Conservation (phyloP, 2,113 vertebrate genomes). For the Nannobrachium achirus region DNA sequence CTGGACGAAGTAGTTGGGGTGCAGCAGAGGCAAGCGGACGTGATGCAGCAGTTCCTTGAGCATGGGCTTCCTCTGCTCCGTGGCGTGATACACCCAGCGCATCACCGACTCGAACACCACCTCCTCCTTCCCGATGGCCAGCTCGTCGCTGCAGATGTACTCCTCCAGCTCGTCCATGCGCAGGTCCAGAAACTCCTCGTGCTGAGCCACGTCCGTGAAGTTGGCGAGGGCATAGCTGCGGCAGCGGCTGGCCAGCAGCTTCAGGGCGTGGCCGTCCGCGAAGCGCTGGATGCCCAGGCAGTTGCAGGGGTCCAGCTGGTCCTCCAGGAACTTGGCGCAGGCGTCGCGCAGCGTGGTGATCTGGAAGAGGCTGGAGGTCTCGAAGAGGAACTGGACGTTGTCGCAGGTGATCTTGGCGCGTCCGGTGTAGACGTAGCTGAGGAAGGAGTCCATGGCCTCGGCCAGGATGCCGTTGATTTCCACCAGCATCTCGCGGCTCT, state of each 20-base stretch:
- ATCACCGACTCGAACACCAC: constrained; percentile 95
- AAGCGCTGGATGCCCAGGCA: constrained; percentile 97
- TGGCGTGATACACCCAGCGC: constrained; percentile 93
- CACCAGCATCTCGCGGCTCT: constrained; percentile 93
- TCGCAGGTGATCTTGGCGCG: constrained; percentile 96
- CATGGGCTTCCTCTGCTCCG: constrained; percentile 86
- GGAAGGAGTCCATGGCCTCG: constrained; percentile 96
- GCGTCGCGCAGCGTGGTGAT: constrained; percentile 91
- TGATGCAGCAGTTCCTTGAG: constrained; percentile 92
- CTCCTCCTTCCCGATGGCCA: constrained; percentile 92
- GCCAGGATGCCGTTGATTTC: constrained; percentile 95
- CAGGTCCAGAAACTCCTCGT: constrained; percentile 93
- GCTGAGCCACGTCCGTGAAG: constrained; percentile 91
- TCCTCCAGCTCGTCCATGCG: constrained; percentile 93
- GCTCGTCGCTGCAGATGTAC: constrained; percentile 91
- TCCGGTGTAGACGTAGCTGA: constrained; percentile 96
- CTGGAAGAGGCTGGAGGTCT: constrained; percentile 97
- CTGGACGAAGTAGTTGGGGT: constrained; percentile 98
- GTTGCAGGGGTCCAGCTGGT: constrained; percentile 97
- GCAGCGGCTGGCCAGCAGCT: constrained; percentile 92
- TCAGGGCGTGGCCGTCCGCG: constrained; percentile 92
- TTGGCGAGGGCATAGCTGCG: constrained; percentile 88
- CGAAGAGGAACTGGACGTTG: constrained; percentile 96
- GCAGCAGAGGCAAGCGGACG: constrained; percentile 91
- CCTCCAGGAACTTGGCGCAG: constrained; percentile 96